Base-by-base conservation (phyloP, 1,140 invertebrate species). In the Philotrypesis tridentata region DNA sequence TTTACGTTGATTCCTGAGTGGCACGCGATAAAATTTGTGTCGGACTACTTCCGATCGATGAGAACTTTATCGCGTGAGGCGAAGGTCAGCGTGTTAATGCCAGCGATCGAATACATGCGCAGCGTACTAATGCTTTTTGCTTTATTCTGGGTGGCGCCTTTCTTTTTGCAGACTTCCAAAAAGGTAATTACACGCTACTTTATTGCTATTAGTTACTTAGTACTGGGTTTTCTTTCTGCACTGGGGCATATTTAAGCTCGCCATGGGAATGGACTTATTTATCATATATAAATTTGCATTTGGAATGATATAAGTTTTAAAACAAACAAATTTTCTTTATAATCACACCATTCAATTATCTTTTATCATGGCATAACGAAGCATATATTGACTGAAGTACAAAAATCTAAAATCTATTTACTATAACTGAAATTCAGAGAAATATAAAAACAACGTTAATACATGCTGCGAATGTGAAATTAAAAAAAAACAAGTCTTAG, bases 101-200 rank as follows among this genome's bases (percentile, higher is more conserved):
- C 61, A 71, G 43, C 68, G 40, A 48, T 86, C 71, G 83, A 86
- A 87, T 70, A 81, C 23, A 84, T 84, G 14, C 80, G 76, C 80
- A 83, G 84, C 84, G 81, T 55, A 89, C 85, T 89, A 89, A 92
- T 90, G 87, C 90, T 89, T 91, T 90, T 90, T 90, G 89, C 90
- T 92, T 91, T 86, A 88, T 92, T 90, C 87, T 91, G 88, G 90
- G 90, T 91, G 91, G 89, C 86, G 89, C 91, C 76, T 83, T 89
- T 88, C 87, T 89, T 89, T 89, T 84, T 86, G 89, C 90, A 92
- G 91, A 92, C 91, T 92, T 89, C 91, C 91, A 72, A 92, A 92
- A 90, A 92, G 91, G 91, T 92, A 92, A 92, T 87, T 84, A 85
- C 79, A 82, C 65, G 80, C 83, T 84, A 84, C 33, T 76, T 84